Conservation (phyloP, 2,797 vertebrate species). For the Lindbergichthys nudifrons region DNA sequence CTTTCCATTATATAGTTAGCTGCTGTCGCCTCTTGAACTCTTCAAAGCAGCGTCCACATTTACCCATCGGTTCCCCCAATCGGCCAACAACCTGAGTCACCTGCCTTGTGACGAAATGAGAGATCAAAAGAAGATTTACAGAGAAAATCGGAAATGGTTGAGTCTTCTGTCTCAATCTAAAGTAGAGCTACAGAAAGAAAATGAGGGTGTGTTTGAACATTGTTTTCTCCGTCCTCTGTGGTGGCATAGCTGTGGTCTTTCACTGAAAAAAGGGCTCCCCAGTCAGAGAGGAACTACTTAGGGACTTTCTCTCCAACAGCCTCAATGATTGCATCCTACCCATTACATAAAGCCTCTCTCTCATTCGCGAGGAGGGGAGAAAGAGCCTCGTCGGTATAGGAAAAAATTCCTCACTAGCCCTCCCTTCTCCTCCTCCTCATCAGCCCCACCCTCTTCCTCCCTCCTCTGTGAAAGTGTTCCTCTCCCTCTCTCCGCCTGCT, state of each 20-base stretch:
- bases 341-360: conserved; percentile 73
- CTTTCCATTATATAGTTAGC: conserved; percentile 1
- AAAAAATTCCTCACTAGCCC: conserved; percentile 76
- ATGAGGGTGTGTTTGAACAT: conserved; percentile 5
- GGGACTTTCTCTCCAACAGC: conserved; percentile 53
- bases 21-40: neutral
- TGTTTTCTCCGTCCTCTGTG: conserved; percentile 20
- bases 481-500: conserved; percentile 37
- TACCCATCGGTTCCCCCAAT: neutral
- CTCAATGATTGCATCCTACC: conserved; percentile 56
- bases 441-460: conserved; percentile 36
- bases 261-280: conserved; percentile 13
- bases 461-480: conserved; percentile 52
- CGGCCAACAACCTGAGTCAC: conserved; percentile 31
- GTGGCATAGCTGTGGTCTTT: conserved; percentile 40
- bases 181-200: neutral
- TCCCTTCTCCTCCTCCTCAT: conserved; percentile 19
- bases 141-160: neutral
- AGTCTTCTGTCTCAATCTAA: neutral
- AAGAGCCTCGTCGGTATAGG: conserved; percentile 57
- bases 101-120: neutral
- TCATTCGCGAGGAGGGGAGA: conserved; percentile 50
- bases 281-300: conserved; percentile 28
- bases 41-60: neutral
- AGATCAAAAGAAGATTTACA: neutral